Evolutionary conservation across 2,113 vertebrate genomes (phyloP), one percentile per base, ranked within the genome.

Genomic region (Cervus canadensis): DNA sequence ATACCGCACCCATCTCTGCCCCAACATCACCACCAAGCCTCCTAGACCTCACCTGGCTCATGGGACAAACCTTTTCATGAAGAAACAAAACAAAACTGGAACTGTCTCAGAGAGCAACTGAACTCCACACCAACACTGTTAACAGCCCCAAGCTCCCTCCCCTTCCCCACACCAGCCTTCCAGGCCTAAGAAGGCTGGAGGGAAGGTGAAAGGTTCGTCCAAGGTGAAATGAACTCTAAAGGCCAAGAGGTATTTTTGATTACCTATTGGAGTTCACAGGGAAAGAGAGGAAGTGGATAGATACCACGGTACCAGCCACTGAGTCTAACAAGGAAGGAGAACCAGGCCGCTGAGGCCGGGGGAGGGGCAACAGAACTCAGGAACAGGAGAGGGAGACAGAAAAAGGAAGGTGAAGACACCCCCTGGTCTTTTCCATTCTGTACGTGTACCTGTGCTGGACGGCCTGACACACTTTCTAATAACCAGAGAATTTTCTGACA

Each of bases 251-350:
- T 36, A 9, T 45, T 91, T 92, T 81, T 67, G 6, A 83, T 25
- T 56, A 4, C 2, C 2, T 15, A 45, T 87, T 59, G 25, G 26
- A 13, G 10, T 36, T 52, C 59, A 1, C 9, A 3, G 4, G 17
- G 64, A 81, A 36, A 60, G 17, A 50, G 6, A 30, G 21, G 28
- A 30, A 11, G 21, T 67, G 2, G 79, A 36, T 8, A 59, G 85
- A 40, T 5, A 15, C 30, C 30, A 4, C 1, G 1, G 11, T 9
- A 13, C 12, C 2, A 0, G 5, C 57, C 19, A 13, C 25, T 71
- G 54, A 56, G 54, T 19, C 19, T n/a, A 36, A 40, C 4, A 25
- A 85, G 40, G 15, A 10, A 25, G 43, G 85, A 33, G 54, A 88
- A 48, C 3, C 13, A 3, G 62, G 36, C 8, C 45, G 45, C 13